Base-by-base conservation (phyloP, 2,113 vertebrate species). In the Pardalotus punctatus region DNA sequence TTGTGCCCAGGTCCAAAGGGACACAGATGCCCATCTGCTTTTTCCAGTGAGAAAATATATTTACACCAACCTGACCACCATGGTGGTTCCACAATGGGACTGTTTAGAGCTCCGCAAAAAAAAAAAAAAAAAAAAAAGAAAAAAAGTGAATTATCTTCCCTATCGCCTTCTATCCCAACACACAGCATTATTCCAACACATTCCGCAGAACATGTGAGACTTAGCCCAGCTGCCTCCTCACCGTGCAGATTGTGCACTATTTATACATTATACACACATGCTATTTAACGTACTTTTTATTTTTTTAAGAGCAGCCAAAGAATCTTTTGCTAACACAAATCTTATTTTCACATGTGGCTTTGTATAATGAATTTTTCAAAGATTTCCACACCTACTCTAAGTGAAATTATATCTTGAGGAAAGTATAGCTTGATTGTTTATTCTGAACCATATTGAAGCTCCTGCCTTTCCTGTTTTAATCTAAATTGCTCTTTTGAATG, bases 401-500 rank as follows among this genome's bases (percentile, higher is more conserved):
- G 74, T 86, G 95, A 97, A 97, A 97, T 97, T 95, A 93, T 95
- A 79, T 97, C 94, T 97, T 81, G 89, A 93, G 95, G 88, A 97
- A 97, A 97, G 81, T 94, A 38, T 77, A 67, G 85, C 92, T 96
- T 94, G 94, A 90, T 98, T 97, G 92, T 96, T 97, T 96, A 96
- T 98, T 97, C 94, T 42, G 91, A 96, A 77, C 94, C 92, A 61
- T 24, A 83, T 95, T 94, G 94, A 97, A 97, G 90, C 90, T 97
- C 92, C 92, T 95, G 97, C 88, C 82, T 88, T 43, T 90, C 91
- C 93, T 94, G 77, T 90, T 97, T 93, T 91, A 97, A 97, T 96
- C 97, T 96, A 96, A 98, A 98, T 98, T 97, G 96, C 80, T 97
- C 97, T 97, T 97, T 96, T 95, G 92, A 72, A 87, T 96, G 87